A percentile compares a stretch with the other conserved stretches of the same genome.
Conservation (phyloP, 2,888 invertebrate genomes). For the Lumbricus terrestris region DNA sequence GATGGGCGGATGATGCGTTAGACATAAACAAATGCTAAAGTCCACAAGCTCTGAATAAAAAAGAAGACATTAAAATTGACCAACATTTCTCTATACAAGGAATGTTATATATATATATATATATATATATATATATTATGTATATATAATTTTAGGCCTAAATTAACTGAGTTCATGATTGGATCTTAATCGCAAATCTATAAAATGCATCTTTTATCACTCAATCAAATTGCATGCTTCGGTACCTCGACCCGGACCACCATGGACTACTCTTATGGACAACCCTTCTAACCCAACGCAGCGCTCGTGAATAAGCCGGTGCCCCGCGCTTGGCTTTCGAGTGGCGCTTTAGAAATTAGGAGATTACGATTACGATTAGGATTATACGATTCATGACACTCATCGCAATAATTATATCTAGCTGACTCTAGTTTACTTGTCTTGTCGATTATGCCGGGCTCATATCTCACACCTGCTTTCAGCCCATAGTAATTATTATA, state of each 20-base stretch:
- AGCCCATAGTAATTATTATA: background rate
- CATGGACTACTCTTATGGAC: too few species aligned
- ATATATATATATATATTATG: too few species aligned
- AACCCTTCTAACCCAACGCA: too few species aligned
- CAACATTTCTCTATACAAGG: background rate
- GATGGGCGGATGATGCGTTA: background rate
- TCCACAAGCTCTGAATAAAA: background rate
- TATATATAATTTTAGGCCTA: background rate
- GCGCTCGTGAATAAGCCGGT: too few species aligned
- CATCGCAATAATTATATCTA: too few species aligned
- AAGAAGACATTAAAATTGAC: background rate
- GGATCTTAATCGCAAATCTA: background rate
- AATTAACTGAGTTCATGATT: background rate
- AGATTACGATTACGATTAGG: too few species aligned
- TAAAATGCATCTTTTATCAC: background rate
- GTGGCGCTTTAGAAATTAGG: too few species aligned
- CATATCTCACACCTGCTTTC: background rate
- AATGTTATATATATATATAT: too few species aligned
- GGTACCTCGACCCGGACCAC: too few species aligned
- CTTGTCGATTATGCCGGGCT: background rate
- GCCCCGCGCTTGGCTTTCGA: too few species aligned
- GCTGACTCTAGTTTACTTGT: background rate
- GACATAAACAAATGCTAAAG: background rate
- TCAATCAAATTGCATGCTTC: too few species aligned
- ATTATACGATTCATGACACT: too few species aligned